These are phyloP conservation scores for Pristionchus arcanus DNA, from an alignment of 2,888 invertebrate species.

Conservation along the genomic window DNA sequence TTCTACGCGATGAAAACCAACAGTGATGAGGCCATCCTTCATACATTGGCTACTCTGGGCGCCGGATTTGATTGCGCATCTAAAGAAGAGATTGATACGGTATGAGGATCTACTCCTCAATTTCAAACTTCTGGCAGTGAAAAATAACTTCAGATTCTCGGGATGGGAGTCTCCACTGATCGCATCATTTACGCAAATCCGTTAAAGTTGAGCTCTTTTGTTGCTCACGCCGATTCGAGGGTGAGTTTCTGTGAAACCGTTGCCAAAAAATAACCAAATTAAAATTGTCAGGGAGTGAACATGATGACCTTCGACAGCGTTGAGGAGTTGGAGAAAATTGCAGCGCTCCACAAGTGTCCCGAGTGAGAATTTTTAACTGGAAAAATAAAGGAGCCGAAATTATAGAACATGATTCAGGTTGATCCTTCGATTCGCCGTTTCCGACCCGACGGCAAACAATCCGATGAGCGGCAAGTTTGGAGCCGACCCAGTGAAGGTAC, in stretches of 20 bases:
- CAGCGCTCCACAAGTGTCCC: constrained; percentile 68
- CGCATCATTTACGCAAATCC: constrained; percentile 66
- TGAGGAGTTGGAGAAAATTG: constrained; percentile 75
- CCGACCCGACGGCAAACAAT: constrained; percentile 90
- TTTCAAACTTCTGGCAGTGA: constrained; percentile 85
- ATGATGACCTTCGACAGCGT: constrained; percentile 78
- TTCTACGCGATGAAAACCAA: constrained; percentile 15
- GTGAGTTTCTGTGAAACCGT: background rate
- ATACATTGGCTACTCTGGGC: background rate
- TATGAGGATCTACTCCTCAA: constrained; percentile 80
- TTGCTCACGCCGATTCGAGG: constrained; percentile 72
- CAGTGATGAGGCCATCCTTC: background rate
- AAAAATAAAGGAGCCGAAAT: background rate
- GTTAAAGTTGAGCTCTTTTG: constrained; percentile 77
- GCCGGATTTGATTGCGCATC: background rate
- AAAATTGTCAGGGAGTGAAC: constrained; percentile 59
- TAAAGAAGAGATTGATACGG: background rate
- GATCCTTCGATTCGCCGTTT: constrained; percentile 87
- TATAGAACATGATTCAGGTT: constrained; percentile 83
- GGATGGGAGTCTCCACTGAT: background rate
- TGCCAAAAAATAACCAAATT: background rate
- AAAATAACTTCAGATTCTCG: background rate
- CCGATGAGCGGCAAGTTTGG: constrained; percentile 81
- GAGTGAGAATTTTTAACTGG: constrained; percentile 60
- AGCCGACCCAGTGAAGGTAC: constrained; percentile 77